phyloP scores from a whole-genome alignment of 2,113 vertebrate genomes.

The Podiceps cristatus region DNA sequence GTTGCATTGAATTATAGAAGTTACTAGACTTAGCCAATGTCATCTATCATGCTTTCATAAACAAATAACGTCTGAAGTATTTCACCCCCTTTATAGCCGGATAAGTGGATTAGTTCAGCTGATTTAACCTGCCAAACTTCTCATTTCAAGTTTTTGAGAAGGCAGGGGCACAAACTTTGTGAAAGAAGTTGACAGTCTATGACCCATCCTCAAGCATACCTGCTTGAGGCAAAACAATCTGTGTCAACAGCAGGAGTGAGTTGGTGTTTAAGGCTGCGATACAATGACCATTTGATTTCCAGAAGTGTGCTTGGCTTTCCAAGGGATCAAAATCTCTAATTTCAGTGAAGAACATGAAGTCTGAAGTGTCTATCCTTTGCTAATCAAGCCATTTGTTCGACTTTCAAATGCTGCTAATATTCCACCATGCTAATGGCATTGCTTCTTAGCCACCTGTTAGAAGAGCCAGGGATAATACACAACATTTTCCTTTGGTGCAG shows the following conservation, averaged over 20 bases:
- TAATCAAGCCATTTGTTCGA: not conserved
- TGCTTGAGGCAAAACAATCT: not conserved
- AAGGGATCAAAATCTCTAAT: slow-evolving; percentile 1
- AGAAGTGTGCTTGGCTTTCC: not conserved
- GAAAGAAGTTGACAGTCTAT: not conserved
- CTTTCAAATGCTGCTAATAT: not conserved
- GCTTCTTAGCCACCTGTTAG: not conserved
- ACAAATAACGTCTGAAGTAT: not conserved
- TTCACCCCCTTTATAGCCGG: not conserved
- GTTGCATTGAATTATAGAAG: not conserved
- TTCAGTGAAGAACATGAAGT: not conserved
- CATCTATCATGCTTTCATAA: not conserved
- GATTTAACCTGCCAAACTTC: not conserved
- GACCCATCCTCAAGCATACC: not conserved
- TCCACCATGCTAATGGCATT: not conserved
- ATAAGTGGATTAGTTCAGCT: not conserved
- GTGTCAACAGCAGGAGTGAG: not conserved
- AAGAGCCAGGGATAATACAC: not conserved
- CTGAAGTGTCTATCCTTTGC: not conserved
- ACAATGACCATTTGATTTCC: not conserved
- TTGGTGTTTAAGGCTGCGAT: not conserved
- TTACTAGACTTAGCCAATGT: not conserved
- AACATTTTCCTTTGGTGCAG: not conserved
- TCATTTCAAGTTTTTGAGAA: not conserved
- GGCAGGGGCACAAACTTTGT: not conserved